Conservation (phyloP, 1,140 invertebrate genomes). For the Triops longicaudatus region DNA sequence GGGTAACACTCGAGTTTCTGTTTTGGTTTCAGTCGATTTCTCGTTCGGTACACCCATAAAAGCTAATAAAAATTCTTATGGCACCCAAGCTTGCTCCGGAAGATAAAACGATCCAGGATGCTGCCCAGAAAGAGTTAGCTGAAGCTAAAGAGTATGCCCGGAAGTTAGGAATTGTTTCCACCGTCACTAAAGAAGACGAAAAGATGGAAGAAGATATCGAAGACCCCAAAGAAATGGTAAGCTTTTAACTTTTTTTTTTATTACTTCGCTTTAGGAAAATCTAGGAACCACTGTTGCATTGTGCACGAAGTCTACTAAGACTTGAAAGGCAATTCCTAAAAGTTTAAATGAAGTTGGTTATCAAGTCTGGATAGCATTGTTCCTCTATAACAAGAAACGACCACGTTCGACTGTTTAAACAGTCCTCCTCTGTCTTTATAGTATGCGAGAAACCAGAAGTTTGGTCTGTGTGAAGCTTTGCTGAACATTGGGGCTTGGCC, state of each 20-base stretch:
- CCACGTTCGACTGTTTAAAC: neutral
- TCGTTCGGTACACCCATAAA: constrained; percentile 19
- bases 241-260: neutral
- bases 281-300: neutral
- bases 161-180: constrained; percentile 75
- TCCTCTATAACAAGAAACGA: constrained; percentile 1
- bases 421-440: constrained; percentile 34
- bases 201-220: constrained; percentile 64
- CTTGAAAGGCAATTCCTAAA: neutral
- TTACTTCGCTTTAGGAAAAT: neutral
- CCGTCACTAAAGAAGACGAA: constrained; percentile 64
- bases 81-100: constrained; percentile 61
- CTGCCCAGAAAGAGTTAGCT: constrained; percentile 70
- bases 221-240: constrained; percentile 44
- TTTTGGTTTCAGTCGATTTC: constrained; percentile 19
- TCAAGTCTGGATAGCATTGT: neutral
- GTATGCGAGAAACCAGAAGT: constrained; percentile 80
- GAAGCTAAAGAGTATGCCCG: constrained; percentile 79
- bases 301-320: neutral
- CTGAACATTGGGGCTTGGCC: constrained; percentile 83
- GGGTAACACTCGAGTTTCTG: constrained; percentile 53
- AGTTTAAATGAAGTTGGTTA: neutral
- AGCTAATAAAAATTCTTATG: constrained; percentile 33
- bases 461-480: constrained; percentile 81
- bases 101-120: constrained; percentile 68